A percentile compares a stretch with the other conserved stretches of the same genome.
Conservation (phyloP, 1,140 invertebrate genomes). For the Cotesia chilonis region DNA sequence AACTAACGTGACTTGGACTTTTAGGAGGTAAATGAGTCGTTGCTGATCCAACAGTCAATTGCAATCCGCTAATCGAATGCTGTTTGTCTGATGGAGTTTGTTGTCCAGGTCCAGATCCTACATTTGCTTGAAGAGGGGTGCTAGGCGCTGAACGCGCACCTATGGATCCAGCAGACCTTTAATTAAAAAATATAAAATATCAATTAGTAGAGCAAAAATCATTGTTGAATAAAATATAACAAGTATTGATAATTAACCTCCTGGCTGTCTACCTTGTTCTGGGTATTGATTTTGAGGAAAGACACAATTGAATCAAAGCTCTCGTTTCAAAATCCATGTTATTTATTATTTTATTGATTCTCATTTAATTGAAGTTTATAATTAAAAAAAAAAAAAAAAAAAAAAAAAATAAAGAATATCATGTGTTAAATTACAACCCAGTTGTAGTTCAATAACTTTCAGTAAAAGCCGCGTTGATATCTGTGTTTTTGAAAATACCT, state of each 20-base stretch:
- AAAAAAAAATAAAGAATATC: not conserved
- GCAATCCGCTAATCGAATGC: constrained; percentile 47
- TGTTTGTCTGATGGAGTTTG: constrained; percentile 43
- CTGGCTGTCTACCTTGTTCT: constrained; percentile 52
- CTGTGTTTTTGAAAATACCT: constrained; percentile 50
- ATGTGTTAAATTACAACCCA: not conserved
- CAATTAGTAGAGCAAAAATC: not conserved
- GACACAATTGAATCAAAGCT: constrained; percentile 54
- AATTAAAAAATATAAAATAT: constrained; percentile 29
- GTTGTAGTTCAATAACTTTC: constrained; percentile 8
- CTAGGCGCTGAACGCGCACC: constrained; percentile 60
- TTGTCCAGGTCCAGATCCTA: constrained; percentile 50
- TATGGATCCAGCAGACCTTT: constrained; percentile 62
- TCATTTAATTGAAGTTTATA: not conserved
- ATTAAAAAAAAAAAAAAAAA: not conserved
- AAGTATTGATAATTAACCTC: not conserved
- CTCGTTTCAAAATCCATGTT: constrained; percentile 57
- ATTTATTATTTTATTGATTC: not conserved
- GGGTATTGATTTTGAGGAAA: constrained; percentile 46
- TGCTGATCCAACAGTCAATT: constrained; percentile 49
- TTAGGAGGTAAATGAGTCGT: constrained; percentile 51
- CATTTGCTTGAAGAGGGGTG: constrained; percentile 56
- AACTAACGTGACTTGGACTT: constrained; percentile 55
- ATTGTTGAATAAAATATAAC: not conserved
- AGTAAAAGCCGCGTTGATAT: constrained; percentile 54